Evolutionary conservation across 2,797 vertebrate species (phyloP).

Genomic region (Margarornis squamiger): DNA sequence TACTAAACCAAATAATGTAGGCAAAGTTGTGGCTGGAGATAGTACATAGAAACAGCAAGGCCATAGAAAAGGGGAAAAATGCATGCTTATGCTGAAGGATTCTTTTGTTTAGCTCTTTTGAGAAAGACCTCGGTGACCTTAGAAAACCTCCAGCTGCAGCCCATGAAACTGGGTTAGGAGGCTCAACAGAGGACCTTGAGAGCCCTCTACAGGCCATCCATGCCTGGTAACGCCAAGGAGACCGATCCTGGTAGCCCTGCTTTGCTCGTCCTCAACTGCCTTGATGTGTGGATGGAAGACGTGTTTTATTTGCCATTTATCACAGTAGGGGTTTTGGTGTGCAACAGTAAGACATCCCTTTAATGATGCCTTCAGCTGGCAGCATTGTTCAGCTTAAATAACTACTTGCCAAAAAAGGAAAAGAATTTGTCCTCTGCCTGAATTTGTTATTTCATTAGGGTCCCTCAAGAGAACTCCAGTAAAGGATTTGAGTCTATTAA

Average conservation of each 20-base stretch:
- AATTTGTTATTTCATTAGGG: conserved; percentile 62
- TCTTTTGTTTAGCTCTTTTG: conserved; percentile 72
- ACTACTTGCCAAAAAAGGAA: conserved; percentile 64
- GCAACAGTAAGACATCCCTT: conserved; percentile 14
- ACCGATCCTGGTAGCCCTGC: neutral
- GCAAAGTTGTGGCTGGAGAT: conserved; percentile 42
- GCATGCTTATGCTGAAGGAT: conserved; percentile 54
- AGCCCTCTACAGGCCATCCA: conserved; percentile 81
- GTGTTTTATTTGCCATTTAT: conserved; percentile 61
- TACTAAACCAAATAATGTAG: conserved; percentile 37
- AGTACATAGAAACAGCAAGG: conserved; percentile 37
- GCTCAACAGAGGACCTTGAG: conserved; percentile 63
- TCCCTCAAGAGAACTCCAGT: conserved; percentile 53
- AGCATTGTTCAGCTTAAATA: conserved; percentile 31
- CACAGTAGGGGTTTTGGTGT: conserved; percentile 25
- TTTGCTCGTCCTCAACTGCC: conserved; percentile 14
- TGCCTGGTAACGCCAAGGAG: neutral
- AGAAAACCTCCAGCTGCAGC: conserved; percentile 84
- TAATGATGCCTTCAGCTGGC: conserved; percentile 59
- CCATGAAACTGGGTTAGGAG: conserved; percentile 59
- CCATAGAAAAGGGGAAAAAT: conserved; percentile 9
- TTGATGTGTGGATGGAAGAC: conserved; percentile 31
- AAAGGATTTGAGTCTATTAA: conserved; percentile 64
- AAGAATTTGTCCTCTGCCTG: conserved; percentile 58
- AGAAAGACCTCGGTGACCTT: conserved; percentile 86